phyloP scores from a whole-genome alignment of 2,888 invertebrate genomes.

The Trachelus iudaicus region DNA sequence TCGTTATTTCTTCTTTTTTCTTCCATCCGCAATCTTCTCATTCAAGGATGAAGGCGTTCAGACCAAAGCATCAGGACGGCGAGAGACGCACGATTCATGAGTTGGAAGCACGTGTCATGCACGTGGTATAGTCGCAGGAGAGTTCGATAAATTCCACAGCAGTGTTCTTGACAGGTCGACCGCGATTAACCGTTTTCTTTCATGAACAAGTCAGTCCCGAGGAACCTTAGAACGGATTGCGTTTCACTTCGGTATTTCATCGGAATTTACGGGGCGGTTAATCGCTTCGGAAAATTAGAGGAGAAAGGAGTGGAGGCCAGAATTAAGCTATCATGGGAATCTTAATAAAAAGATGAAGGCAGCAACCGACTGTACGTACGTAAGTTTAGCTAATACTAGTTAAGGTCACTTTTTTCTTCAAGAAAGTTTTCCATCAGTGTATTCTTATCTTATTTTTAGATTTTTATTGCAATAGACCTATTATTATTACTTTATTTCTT shows the following conservation, averaged over 20 bases:
- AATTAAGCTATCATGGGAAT: background rate
- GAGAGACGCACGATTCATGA: background rate
- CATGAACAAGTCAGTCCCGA: background rate
- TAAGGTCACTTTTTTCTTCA: no score
- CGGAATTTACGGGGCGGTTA: background rate
- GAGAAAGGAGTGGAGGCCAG: background rate
- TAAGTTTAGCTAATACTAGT: no score
- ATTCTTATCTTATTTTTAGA: background rate
- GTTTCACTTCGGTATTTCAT: background rate
- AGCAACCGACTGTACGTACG: no score
- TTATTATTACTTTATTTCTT: no score
- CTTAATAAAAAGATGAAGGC: background rate
- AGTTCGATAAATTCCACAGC: background rate
- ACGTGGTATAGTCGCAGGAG: background rate
- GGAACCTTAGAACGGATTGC: conserved; percentile 5
- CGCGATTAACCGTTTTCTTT: background rate
- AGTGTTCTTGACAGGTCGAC: background rate
- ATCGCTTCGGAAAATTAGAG: background rate
- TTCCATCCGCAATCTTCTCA: background rate
- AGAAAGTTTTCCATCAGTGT: background rate
- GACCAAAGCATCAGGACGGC: background rate
- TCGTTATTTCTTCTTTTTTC: background rate
- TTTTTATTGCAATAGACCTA: no score
- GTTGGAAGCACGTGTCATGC: background rate
- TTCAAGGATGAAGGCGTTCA: background rate